Base-by-base conservation (phyloP, 2,888 invertebrate genomes). In the Ernsta delagoae region DNA sequence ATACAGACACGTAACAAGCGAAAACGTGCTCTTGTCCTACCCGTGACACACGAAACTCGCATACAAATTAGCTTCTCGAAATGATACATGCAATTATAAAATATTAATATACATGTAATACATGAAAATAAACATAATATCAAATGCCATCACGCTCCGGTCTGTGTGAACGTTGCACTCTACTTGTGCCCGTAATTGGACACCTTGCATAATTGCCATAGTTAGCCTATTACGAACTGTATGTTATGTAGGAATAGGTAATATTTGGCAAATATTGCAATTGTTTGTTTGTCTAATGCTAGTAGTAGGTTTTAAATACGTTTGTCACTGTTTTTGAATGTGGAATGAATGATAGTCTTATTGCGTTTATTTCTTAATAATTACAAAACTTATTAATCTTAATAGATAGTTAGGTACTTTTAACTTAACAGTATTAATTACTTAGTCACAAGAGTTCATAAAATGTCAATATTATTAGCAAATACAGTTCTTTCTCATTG, bases 111-210 rank as follows among this genome's bases (percentile, higher is more conserved):
- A 34, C 39, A 65, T 48, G 16, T 39, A 12, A 48, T 48, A 66
- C 59, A 59, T 66, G 53, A 59, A n/a, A 68, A 63, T 68, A 63
- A n/a, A n/a, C n/a, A n/a, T n/a, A n/a, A 53, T 59, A 69, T 63
- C 59, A 24, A 59, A 64, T 64, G 50, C 43, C 63, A 12, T 34
- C 69, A 64, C 53, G 63, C 69, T 59, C 50, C n/a, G 43, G 50
- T 11, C 79, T 86, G 85, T 88, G 89, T 86, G 89, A 88, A 86
- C 83, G 88, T 86, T 75, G 79, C 86, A 87, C 77, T 89, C 89
- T 85, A 87, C 77, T 89, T 88, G 70, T 75, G 78, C 60, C 41
- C 36, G 79, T 84, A 86, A 89, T 86, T 83, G 76, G 75, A 76
- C 45, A 71, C 70, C 75, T 85, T 84, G 77, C 79, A 75, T 77